Conservation (phyloP, 1,140 invertebrate genomes). For the Listronotus bonariensis region DNA sequence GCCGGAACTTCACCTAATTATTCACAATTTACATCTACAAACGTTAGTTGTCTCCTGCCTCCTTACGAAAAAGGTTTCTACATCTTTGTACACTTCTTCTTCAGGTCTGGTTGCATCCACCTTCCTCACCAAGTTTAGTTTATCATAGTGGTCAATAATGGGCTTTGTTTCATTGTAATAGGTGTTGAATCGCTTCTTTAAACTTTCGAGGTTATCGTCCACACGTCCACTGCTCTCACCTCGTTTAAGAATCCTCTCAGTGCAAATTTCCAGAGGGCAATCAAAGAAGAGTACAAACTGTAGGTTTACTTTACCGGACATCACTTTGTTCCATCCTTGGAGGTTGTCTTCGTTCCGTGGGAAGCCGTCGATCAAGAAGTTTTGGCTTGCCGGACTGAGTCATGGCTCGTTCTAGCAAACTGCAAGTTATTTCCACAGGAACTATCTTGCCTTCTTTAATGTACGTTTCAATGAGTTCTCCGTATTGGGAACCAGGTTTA, state of each 20-base stretch:
- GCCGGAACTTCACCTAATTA: neutral
- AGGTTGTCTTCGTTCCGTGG: conserved; percentile 97
- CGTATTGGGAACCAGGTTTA: conserved; percentile 83
- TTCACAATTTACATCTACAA: neutral
- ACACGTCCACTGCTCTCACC: conserved; percentile 87
- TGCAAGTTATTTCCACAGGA: conserved; percentile 98
- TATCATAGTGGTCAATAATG: conserved; percentile 87
- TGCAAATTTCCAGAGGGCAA: conserved; percentile 84
- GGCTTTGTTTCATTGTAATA: conserved; percentile 91
- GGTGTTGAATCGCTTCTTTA: conserved; percentile 89
- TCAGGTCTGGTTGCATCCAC: conserved; percentile 74
- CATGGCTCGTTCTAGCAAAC: conserved; percentile 89
- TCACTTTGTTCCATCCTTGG: conserved; percentile 89
- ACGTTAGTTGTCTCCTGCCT: conserved; percentile 33
- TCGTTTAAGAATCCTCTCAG: conserved; percentile 80
- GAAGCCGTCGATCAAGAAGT: conserved; percentile 98
- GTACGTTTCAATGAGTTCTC: conserved; percentile 91
- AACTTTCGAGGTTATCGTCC: conserved; percentile 93
- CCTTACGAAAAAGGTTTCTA: conserved; percentile 44
- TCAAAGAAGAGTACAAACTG: conserved; percentile 94
- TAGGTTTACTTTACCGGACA: conserved; percentile 83
- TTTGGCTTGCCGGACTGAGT: conserved; percentile 66
- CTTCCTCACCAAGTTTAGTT: conserved; percentile 72
- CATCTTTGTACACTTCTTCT: conserved; percentile 65
- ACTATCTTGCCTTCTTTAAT: conserved; percentile 96